A percentile compares a stretch with the other conserved stretches of the same genome.
Evolutionary conservation across 2,888 invertebrate species (phyloP).

Genomic region (Hirtodrosophila duncani): DNA sequence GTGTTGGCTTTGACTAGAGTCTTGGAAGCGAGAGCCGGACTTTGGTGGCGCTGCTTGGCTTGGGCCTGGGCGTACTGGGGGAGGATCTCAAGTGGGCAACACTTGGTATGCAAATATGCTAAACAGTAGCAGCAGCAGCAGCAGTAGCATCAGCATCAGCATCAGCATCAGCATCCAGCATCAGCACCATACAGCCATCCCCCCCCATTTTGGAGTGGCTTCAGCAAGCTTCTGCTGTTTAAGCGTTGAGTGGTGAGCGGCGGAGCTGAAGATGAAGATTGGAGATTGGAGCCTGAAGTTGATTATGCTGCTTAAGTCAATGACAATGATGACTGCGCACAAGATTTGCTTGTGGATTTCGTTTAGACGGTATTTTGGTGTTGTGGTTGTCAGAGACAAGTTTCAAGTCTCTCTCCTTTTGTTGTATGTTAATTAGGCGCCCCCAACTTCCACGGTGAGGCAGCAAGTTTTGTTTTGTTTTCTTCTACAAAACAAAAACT

Average conservation of each 20-base stretch:
- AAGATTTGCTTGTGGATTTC: slow-evolving; percentile 51
- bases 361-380: slow-evolving; percentile 27
- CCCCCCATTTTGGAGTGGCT: no score
- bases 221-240: no score
- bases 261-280: background rate
- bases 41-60: slow-evolving; percentile 10
- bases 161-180: slow-evolving; percentile 15
- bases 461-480: slow-evolving; percentile 40
- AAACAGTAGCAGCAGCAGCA: slow-evolving; percentile 63
- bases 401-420: slow-evolving; percentile 53
- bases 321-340: slow-evolving; percentile 62
- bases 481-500: slow-evolving; percentile 1
- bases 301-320: slow-evolving; percentile 71
- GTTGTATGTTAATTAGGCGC: slow-evolving; percentile 67
- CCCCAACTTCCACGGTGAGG: slow-evolving; percentile 34
- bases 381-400: slow-evolving; percentile 64
- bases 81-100: slow-evolving; percentile 56
- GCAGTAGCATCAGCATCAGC: slow-evolving; percentile 5
- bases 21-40: slow-evolving; percentile 37
- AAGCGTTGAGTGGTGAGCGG: background rate
- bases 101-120: slow-evolving; percentile 72
- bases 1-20: slow-evolving; percentile 34
- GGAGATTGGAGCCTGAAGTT: slow-evolving; percentile 48
- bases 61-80: slow-evolving; percentile 18
- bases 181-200: no score